Evolutionary conservation across 2,113 vertebrate species (phyloP).

Genomic region (Todiramphus chloris): DNA sequence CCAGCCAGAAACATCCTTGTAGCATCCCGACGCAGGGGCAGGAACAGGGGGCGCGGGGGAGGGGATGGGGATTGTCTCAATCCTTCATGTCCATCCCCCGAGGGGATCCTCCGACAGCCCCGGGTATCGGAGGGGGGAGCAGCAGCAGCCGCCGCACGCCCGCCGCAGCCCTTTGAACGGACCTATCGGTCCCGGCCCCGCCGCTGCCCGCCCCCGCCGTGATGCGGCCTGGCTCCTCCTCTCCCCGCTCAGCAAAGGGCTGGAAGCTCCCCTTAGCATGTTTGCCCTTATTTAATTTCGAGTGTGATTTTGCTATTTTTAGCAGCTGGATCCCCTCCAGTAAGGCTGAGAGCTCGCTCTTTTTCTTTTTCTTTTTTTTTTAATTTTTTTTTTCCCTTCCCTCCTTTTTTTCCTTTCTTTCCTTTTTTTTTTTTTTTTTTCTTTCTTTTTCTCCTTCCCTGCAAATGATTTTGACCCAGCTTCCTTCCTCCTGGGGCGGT

Average conservation of each 20-base stretch:
- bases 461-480: conserved; percentile 50
- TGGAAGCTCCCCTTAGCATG: conserved; percentile 54
- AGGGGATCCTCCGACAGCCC: accelerated
- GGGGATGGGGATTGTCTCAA: too few species aligned
- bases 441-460: background rate
- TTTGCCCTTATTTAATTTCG: conserved; percentile 69
- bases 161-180: conserved; percentile 33
- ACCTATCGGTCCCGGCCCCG: conserved; percentile 8
- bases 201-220: conserved; percentile 43
- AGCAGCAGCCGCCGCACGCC: background rate
- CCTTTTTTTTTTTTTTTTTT: background rate
- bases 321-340: conserved; percentile 62
- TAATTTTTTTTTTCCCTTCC: too few species aligned
- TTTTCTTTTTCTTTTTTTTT: background rate
- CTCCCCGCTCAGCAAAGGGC: conserved; percentile 27
- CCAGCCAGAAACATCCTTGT: background rate
- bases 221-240: conserved; percentile 46
- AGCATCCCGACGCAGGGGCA: background rate
- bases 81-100: background rate
- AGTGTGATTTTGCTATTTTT: conserved; percentile 72
- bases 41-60: too few species aligned
- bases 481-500: conserved; percentile 56
- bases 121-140: background rate
- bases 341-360: conserved; percentile 24
- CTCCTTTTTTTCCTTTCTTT: too few species aligned